Percentiles rank a stretch among this genome's conserved stretches.
Conservation (phyloP, 2,888 invertebrate genomes). For the Scaptodrosophila latifasciaeformis region DNA sequence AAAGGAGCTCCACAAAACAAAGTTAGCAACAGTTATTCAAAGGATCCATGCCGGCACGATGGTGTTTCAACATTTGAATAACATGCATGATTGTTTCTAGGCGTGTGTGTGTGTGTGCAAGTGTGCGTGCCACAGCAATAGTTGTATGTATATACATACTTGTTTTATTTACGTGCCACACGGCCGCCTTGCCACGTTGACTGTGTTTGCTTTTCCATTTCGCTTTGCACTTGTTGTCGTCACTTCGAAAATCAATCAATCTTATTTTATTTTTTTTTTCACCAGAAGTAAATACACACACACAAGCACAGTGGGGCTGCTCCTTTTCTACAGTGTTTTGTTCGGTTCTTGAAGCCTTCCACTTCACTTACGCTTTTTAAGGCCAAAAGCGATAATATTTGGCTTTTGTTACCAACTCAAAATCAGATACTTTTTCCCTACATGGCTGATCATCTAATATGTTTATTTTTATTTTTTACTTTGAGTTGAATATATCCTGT, state of each 20-base stretch:
- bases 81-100: constrained; percentile 56
- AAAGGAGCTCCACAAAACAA: not conserved
- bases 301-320: constrained; percentile 21
- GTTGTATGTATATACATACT: constrained; percentile 33
- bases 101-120: constrained; percentile 44
- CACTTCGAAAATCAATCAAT: constrained; percentile 67
- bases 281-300: constrained; percentile 15
- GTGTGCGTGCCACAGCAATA: constrained; percentile 34
- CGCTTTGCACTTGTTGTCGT: constrained; percentile 62
- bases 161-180: constrained; percentile 39
- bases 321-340: not conserved
- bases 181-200: constrained; percentile 11
- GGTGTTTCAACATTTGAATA: constrained; percentile 63
- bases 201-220: constrained; percentile 61
- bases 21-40: constrained; percentile 3
- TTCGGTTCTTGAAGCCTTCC: constrained; percentile 8
- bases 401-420: constrained; percentile 35
- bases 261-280: constrained; percentile 40
- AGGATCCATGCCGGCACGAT: constrained; percentile 65
- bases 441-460: not conserved
- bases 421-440: constrained; percentile 6
- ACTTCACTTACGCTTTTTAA: constrained; percentile 21
- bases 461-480: not conserved
- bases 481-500: not conserved
- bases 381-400: constrained; percentile 40